Conservation (phyloP, 2,113 vertebrate species). For the Leucopsar rothschildi region DNA sequence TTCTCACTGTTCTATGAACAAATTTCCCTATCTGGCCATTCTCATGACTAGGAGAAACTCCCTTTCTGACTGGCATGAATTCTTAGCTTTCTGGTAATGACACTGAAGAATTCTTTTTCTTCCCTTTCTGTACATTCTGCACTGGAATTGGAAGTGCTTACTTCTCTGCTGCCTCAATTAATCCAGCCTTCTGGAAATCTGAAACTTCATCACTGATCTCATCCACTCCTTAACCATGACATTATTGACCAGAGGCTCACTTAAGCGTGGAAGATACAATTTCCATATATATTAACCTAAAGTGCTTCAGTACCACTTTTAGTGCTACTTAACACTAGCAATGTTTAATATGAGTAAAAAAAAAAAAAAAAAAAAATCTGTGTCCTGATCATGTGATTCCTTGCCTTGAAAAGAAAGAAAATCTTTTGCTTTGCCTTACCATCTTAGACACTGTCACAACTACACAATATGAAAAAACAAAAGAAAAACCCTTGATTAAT, state of each 20-base stretch:
- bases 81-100: neutral
- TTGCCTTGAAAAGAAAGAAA: neutral
- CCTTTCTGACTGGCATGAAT: neutral
- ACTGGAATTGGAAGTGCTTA: neutral
- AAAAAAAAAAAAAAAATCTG: no score
- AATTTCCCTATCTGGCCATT: neutral
- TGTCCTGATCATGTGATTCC: neutral
- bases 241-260: neutral
- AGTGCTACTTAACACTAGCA: neutral
- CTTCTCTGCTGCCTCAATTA: neutral
- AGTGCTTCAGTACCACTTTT: neutral
- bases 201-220: neutral
- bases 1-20: neutral
- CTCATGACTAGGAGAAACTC: neutral
- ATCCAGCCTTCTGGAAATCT: neutral
- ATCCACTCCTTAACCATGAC: neutral
- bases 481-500: neutral
- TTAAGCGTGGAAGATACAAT: neutral
- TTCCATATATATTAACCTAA: neutral
- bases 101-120: neutral
- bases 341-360: neutral
- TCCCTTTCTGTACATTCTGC: neutral
- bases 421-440: neutral
- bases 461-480: neutral
- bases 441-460: neutral